Percentiles rank a stretch among this genome's conserved stretches.
phyloP scores from a whole-genome alignment of 2,888 invertebrate genomes.

The Hedya salicella region DNA sequence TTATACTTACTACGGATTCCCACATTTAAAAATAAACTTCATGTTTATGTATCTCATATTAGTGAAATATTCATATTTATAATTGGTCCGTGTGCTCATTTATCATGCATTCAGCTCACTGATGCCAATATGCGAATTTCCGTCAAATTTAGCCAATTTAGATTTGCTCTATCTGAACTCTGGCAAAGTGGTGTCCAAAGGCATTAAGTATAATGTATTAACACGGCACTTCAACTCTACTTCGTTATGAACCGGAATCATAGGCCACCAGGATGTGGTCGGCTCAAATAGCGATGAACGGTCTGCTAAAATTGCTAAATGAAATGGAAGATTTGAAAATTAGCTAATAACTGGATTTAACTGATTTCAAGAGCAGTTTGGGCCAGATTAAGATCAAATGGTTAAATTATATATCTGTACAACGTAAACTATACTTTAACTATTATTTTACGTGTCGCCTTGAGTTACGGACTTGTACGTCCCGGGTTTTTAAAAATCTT shows the following conservation, averaged over 20 bases:
- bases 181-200: not conserved
- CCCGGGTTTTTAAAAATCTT: too few relatives aligned
- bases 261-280: conserved; percentile 3
- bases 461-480: too few relatives aligned
- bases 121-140: conserved; percentile 1
- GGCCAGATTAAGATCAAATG: too few relatives aligned
- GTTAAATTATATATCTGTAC: too few relatives aligned
- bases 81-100: not conserved
- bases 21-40: too few relatives aligned
- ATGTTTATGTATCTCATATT: too few relatives aligned
- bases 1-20: too few relatives aligned
- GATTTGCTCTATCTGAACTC: not conserved
- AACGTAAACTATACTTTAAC: too few relatives aligned
- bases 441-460: too few relatives aligned
- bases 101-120: not conserved
- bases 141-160: conserved; percentile 8
- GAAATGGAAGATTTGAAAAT: conserved; percentile 21
- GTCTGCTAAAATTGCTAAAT: not conserved
- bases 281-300: conserved; percentile 15
- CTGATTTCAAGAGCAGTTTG: not conserved
- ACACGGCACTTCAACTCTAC: not conserved
- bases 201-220: not conserved
- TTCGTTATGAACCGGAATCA: not conserved
- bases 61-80: not conserved
- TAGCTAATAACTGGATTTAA: conserved; percentile 13